A percentile compares a stretch with the other conserved stretches of the same genome.
These are phyloP conservation scores for Lithophane leautieri DNA, from an alignment of 2,888 invertebrate species.

Conservation along the genomic window DNA sequence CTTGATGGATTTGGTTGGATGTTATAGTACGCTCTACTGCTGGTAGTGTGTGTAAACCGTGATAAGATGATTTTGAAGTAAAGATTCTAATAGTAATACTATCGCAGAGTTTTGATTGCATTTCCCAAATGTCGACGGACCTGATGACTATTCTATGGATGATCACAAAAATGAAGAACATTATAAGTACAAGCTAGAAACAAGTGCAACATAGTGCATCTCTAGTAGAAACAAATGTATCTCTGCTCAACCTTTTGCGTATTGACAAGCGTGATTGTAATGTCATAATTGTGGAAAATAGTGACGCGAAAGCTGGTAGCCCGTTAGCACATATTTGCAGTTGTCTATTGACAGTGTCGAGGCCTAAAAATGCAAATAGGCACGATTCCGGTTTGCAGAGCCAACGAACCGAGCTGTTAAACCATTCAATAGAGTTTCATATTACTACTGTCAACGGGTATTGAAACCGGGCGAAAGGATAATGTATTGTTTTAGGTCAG, in stretches of 20 bases:
- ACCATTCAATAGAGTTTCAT: slow-evolving; percentile 53
- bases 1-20: neutral
- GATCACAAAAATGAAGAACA: neutral
- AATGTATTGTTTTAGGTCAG: slow-evolving; percentile 16
- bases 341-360: slow-evolving; percentile 44
- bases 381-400: slow-evolving; percentile 64
- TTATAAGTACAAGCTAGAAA: neutral
- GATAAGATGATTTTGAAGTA: neutral
- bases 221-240: too few relatives aligned
- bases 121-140: neutral
- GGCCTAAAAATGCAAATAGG: slow-evolving; percentile 64
- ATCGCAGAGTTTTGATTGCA: neutral
- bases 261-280: neutral
- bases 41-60: neutral
- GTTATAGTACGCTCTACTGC: neutral
- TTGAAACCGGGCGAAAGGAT: slow-evolving; percentile 21
- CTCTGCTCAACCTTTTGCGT: neutral
- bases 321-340: slow-evolving; percentile 52
- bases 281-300: neutral
- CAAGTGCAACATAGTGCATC: neutral
- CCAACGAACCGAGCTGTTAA: slow-evolving; percentile 57
- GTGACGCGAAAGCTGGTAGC: slow-evolving; percentile 19
- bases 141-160: neutral
- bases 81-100: too few relatives aligned
- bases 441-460: slow-evolving; percentile 35